These are phyloP conservation scores for Erythrocercus mccallii DNA, from an alignment of 2,113 vertebrate species.

Conservation along the genomic window DNA sequence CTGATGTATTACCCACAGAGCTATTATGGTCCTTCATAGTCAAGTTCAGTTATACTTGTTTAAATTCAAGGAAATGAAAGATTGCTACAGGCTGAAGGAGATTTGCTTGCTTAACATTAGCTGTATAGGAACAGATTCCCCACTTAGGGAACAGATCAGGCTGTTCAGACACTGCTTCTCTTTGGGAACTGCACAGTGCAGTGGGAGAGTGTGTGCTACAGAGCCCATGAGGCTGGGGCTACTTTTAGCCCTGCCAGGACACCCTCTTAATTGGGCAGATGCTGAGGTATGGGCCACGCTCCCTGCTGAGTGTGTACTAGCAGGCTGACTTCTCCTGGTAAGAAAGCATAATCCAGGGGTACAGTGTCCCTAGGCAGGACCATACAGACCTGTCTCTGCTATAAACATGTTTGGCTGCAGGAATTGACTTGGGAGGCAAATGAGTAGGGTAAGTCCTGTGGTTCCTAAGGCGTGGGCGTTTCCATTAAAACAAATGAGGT, in stretches of 20 bases:
- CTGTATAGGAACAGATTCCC: not conserved
- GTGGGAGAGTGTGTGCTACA: not conserved
- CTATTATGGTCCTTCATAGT: not conserved
- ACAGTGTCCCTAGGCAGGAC: not conserved
- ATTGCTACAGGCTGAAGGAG: not conserved
- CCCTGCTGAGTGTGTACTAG: rapidly evolving
- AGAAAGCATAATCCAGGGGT: not conserved
- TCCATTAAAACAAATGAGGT: not conserved
- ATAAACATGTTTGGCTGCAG: not conserved
- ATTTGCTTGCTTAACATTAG: not conserved
- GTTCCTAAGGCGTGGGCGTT: not conserved
- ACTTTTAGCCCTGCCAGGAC: not conserved
- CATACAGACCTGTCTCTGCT: not conserved
- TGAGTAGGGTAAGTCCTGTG: not conserved
- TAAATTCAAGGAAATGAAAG: not conserved
- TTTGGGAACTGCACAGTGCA: rapidly evolving
- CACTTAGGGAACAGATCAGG: not conserved
- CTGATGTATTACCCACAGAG: not conserved
- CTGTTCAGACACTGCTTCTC: rapidly evolving
- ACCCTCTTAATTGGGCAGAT: not conserved
- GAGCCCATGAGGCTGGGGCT: not conserved
- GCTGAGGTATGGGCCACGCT: rapidly evolving
- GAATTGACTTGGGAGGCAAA: not conserved
- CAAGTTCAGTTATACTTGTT: not conserved
- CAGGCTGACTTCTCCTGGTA: rapidly evolving